These are phyloP conservation scores for Ascidia mentula DNA, from an alignment of 23 tunicate genomes.

Conservation along the genomic window DNA sequence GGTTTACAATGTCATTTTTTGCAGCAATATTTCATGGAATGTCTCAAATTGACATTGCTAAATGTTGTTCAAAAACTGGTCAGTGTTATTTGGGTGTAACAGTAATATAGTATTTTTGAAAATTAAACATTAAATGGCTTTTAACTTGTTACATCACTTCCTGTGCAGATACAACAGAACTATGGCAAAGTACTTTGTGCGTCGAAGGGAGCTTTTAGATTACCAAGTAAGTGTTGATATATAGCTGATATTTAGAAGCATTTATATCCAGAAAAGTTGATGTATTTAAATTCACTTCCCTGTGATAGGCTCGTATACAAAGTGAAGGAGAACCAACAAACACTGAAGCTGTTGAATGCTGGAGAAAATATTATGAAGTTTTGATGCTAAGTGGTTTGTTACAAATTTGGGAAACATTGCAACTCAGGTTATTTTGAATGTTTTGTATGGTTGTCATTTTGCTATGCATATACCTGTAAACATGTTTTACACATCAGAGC, in stretches of 20 bases:
- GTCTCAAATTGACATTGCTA: too few species aligned
- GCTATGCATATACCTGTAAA: constrained; percentile 54
- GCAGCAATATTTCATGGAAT: too few species aligned
- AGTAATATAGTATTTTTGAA: too few species aligned
- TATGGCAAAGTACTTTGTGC: constrained; percentile 82
- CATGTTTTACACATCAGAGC: constrained; percentile 35
- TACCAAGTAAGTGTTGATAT: constrained; percentile 90
- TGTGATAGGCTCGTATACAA: constrained; percentile 73
- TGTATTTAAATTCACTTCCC: neutral
- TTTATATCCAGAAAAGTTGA: neutral
- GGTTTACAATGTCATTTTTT: too few species aligned
- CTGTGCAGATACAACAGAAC: constrained; percentile 82
- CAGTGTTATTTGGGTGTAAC: too few species aligned
- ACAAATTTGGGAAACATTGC: constrained; percentile 95
- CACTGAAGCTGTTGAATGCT: constrained; percentile 95
- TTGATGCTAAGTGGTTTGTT: constrained; percentile 91
- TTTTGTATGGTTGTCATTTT: constrained; percentile 9
- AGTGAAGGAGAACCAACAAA: constrained; percentile 90
- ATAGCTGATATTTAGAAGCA: too few species aligned
- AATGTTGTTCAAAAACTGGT: too few species aligned
- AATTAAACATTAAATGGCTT: too few species aligned
- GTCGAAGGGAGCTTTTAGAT: constrained; percentile 80
- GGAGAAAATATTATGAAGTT: constrained; percentile 94
- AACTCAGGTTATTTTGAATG: constrained; percentile 50
- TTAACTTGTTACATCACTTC: too few species aligned